Conservation (phyloP, 2,888 invertebrate species). For the Oscheius sp. region DNA sequence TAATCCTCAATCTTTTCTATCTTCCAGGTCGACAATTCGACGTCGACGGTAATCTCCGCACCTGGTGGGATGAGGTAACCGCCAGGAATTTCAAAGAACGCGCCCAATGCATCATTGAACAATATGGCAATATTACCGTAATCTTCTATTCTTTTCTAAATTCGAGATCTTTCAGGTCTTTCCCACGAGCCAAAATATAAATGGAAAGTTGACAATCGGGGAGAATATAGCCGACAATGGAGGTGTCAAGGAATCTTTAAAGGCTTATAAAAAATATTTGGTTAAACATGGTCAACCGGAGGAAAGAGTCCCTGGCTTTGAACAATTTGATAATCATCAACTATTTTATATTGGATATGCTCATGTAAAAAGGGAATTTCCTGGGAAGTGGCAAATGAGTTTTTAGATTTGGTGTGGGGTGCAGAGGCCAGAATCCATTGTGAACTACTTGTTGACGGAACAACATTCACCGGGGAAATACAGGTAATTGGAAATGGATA, state of each 20-base stretch:
- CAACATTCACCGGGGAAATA: conserved; percentile 67
- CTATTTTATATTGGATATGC: conserved; percentile 73
- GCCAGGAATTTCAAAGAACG: conserved; percentile 87
- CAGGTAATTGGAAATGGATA: conserved; percentile 3
- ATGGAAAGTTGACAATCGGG: conserved; percentile 73
- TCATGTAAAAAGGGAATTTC: conserved; percentile 53
- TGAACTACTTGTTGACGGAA: conserved; percentile 65
- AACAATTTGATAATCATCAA: conserved; percentile 69
- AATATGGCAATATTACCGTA: conserved; percentile 78
- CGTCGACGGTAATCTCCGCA: conserved; percentile 90
- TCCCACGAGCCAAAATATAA: conserved; percentile 53
- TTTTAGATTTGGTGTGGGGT: conserved; percentile 69
- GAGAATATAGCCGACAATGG: conserved; percentile 74
- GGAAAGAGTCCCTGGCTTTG: conserved; percentile 67
- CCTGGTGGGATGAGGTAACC: conserved; percentile 97
- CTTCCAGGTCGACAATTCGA: conserved; percentile 90
- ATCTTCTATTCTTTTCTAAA: neutral
- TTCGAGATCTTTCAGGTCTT: neutral
- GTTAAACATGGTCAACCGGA: conserved; percentile 63
- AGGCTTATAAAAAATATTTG: conserved; percentile 68
- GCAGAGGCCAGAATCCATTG: conserved; percentile 61
- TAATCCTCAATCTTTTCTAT: neutral
- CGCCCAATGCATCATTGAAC: conserved; percentile 88
- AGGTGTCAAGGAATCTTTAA: conserved; percentile 71
- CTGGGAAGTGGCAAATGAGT: neutral